Base-by-base conservation (phyloP, 2,113 vertebrate species). In the Brachyhypopomus occidentalis region DNA sequence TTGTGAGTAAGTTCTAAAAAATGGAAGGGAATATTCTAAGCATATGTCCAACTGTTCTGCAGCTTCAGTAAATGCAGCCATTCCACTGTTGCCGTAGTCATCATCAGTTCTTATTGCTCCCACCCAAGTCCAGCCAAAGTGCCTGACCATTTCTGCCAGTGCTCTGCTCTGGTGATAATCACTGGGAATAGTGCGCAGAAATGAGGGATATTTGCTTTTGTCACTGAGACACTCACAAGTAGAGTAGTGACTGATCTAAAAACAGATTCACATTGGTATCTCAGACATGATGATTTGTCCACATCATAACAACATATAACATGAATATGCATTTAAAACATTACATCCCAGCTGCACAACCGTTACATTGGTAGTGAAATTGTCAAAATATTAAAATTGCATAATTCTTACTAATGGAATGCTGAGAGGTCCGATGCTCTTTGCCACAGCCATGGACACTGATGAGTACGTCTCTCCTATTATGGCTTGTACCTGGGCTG, bases 391-490 rank as follows among this genome's bases (percentile, higher is more conserved):
- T 30, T 30, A 30, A 48, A 11, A 25, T 6, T 22, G 27, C 0
- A 62, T 34, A 36, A 56, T 52, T 4, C 92, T 91, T 87, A 94
- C 93, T 89, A 94, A 89, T 67, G 93, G 93, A 82, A 93, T 78
- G 16, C 90, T 82, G 84, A 94, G 93, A 38, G 75, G 48, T 64
- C 84, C 84, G 16, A 79, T 75, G 17, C 77, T 79, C 19, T 58
- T 70, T 27, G 84, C 80, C 58, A 85, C 66, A 23, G 76, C 81
- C 80, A 94, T 93, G 30, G 91, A 87, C 12, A 92, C 52, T 22
- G 85, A 89, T 56, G 93, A 94, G 81, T 91, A 91, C 20, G 93
- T 93, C 75, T 94, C 93, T 22, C 93, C 93, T 72, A 94, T 71
- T 34, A 94, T 92, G 36, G 92, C 91, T 72, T 90, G 92, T 5